Evolutionary conservation across 1,140 invertebrate species (phyloP), one percentile per base, ranked within the genome.

Genomic region (Stenopsyche tienmushanensis): DNA sequence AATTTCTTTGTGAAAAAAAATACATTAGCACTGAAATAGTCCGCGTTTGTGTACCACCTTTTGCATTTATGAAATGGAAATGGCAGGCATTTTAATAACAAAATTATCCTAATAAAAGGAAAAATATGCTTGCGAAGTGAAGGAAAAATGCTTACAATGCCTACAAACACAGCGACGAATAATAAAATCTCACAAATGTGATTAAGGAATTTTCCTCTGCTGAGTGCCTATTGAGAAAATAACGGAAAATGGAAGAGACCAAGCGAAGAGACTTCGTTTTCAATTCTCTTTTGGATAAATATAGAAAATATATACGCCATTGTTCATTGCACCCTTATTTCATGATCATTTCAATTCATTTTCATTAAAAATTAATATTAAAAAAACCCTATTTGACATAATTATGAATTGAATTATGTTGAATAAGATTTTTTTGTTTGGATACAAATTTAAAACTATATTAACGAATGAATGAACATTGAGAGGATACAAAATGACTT

Each of bases 211-310:
- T 64, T 64, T 64, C 62, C 26, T 49, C 49, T 17, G 49, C 62
- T 64, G 62, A 64, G 62, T 64, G 62, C 62, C 62, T 64, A 64
- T 64, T 64, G 62, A 64, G 52, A 64, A 54, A 64, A 64, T 64
- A 44, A 45, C 52, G 24, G 52, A 53, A 53, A 64, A 55, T 24
- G 57, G 24, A 47, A 60, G 44, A 60, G 54, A 29, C 42, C 54
- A 13, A 34, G 13, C 29, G 29, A 34, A n/a, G 29, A 34, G 29
- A 34, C 29, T 34, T 34, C 13, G 13, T 34, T 7, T 34, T 34
- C 29, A 34, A n/a, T n/a, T n/a, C n/a, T n/a, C n/a, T n/a, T n/a
- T n/a, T n/a, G n/a, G n/a, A n/a, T 34, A 34, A 34, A 34, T 34
- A 34, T 34, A 34, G 13, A 7, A 34, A 7, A 13, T 34, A 34